A percentile compares a stretch with the other conserved stretches of the same genome.
Evolutionary conservation across 2,113 vertebrate genomes (phyloP).

Genomic region (Crotalus helleri): DNA sequence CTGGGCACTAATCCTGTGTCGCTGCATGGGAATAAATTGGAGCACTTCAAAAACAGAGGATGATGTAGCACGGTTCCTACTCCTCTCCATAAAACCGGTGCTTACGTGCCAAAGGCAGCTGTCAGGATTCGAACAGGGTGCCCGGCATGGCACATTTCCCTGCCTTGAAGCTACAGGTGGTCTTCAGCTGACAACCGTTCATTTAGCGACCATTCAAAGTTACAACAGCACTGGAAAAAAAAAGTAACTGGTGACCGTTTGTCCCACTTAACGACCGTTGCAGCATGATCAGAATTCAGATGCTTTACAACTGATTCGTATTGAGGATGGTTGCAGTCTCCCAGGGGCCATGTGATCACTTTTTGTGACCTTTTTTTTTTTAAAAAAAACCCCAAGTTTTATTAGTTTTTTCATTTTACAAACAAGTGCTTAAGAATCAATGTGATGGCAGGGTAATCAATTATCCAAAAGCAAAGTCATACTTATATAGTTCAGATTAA

Average conservation of each 20-base stretch:
- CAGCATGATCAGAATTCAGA: background rate
- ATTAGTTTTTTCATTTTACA: too few relatives aligned
- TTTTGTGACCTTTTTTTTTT: background rate
- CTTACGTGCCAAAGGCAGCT: background rate
- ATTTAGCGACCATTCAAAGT: background rate
- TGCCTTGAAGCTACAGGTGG: too few relatives aligned
- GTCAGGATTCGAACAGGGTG: background rate
- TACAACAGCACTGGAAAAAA: background rate
- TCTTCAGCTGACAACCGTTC: background rate
- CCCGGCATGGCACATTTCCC: too few relatives aligned
- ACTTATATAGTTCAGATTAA: too few relatives aligned
- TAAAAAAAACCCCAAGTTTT: too few relatives aligned
- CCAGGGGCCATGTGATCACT: background rate
- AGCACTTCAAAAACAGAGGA: background rate
- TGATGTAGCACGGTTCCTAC: background rate
- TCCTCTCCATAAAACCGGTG: background rate
- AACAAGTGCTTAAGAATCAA: too few relatives aligned
- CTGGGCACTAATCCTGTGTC: background rate
- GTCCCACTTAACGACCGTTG: background rate
- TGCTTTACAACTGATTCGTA: background rate
- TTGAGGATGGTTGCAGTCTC: background rate
- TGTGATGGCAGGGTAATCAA: too few relatives aligned
- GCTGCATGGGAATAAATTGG: background rate
- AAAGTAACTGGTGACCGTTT: background rate
- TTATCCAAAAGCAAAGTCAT: too few relatives aligned